Base-by-base conservation (phyloP, 2,113 vertebrate species). In the Corythoichthys intestinalis region DNA sequence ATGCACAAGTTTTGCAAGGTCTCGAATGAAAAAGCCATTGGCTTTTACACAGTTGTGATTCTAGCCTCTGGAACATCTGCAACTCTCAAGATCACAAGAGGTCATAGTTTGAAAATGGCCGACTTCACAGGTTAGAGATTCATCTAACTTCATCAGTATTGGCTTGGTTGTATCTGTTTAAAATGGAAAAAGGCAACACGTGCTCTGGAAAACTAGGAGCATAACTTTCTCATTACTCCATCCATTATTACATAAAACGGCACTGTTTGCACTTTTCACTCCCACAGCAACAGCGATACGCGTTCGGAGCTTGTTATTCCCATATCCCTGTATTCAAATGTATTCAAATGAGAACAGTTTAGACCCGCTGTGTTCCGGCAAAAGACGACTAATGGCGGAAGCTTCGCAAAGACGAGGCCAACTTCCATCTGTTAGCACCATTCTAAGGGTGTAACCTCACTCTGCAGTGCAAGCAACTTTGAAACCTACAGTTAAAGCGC, bases 321-420 rank as follows among this genome's bases (percentile, higher is more conserved):
- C 47, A 68, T 56, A 83, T 6, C 80, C 75, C 77, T 76, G 79
- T 82, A 88, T 88, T 84, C 82, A 88, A 85, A 87, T 83, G 48
- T 82, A 85, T 87, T 87, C 75, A 86, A 87, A 89, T 86, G 67
- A 80, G 77, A 79, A 68, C 70, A 84, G 81, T 86, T 90, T 87
- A 84, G 75, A 83, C 77, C 77, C 78, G 83, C 84, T 83, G 81
- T 65, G 67, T 20, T 47, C 79, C 63, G 74, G 80, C 83, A 82
- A 84, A 88, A 86, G 60, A 79, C 82, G 57, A 68, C 74, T 37
- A 73, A 72, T 57, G 73, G 66, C 73, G 75, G 47, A 77, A 77
- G 81, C 75, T 28, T 65, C 28, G 52, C 73, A 85, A 80, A 83
- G 76, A 80, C 7, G 61, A 70, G 75, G 69, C 80, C 75, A 76